These are phyloP conservation scores for Campopleginae sp. DNA, from an alignment of 2,888 invertebrate species.

Conservation along the genomic window DNA sequence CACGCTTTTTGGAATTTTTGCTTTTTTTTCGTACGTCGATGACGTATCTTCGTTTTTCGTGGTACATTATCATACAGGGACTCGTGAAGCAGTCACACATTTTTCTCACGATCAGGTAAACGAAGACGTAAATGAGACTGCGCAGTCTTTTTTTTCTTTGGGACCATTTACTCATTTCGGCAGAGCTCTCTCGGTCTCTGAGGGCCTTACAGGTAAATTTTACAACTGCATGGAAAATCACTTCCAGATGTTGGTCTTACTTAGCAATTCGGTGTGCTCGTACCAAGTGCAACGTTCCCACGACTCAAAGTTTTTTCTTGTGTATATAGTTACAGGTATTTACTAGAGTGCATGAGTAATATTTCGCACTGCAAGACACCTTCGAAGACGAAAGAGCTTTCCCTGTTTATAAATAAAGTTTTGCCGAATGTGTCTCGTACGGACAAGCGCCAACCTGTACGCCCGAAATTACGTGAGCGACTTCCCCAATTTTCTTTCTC, in stretches of 20 bases:
- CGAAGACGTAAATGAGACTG: constrained; percentile 57
- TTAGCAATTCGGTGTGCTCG: constrained; percentile 72
- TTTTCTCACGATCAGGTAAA: constrained; percentile 66
- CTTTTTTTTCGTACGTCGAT: not conserved
- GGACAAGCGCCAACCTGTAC: constrained; percentile 62
- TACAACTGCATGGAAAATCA: constrained; percentile 77
- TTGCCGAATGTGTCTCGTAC: constrained; percentile 49
- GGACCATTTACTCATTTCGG: constrained; percentile 34
- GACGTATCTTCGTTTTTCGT: not conserved
- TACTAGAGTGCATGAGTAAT: constrained; percentile 74
- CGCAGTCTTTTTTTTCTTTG: constrained; percentile 28
- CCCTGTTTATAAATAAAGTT: constrained; percentile 58
- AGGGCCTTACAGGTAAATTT: constrained; percentile 73
- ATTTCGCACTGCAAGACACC: constrained; percentile 64
- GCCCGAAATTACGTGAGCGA: constrained; percentile 17
- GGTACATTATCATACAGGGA: not conserved
- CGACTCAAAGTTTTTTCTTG: constrained; percentile 71
- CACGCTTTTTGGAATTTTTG: not conserved
- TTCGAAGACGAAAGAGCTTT: constrained; percentile 55
- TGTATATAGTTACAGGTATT: constrained; percentile 5
- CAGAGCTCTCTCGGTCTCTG: constrained; percentile 32
- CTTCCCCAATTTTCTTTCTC: constrained; percentile 28
- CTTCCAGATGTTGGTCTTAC: constrained; percentile 79
- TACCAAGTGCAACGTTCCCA: constrained; percentile 74
- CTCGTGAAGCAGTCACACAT: constrained; percentile 21